These are phyloP conservation scores for Momotus momota DNA, from an alignment of 2,797 vertebrate genomes.

Conservation along the genomic window DNA sequence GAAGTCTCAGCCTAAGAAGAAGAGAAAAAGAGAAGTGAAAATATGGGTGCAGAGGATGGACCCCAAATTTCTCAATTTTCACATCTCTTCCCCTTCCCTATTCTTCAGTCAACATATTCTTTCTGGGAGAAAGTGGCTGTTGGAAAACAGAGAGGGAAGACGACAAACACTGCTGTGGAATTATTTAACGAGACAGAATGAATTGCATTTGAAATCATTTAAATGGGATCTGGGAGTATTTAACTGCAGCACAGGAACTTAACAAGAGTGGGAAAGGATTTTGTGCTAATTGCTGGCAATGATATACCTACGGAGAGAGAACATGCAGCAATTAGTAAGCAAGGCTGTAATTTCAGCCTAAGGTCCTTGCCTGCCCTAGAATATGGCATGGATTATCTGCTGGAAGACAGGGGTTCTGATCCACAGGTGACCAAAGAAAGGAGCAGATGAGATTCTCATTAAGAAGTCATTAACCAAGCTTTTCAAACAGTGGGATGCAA, in stretches of 20 bases:
- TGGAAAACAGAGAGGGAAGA: constrained; percentile 70
- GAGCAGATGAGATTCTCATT: constrained; percentile 1
- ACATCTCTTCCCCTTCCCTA: neutral
- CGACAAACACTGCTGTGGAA: constrained; percentile 76
- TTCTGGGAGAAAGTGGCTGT: constrained; percentile 68
- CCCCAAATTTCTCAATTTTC: neutral
- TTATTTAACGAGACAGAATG: constrained; percentile 85
- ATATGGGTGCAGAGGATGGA: neutral
- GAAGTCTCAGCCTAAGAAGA: constrained; percentile 52
- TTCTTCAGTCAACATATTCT: neutral
- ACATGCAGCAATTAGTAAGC: constrained; percentile 76
- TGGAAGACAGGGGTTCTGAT: neutral
- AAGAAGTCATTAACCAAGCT: neutral
- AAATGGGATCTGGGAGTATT: constrained; percentile 85
- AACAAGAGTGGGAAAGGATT: constrained; percentile 83
- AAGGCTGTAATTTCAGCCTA: constrained; percentile 74
- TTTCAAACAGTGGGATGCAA: neutral
- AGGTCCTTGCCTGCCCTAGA: constrained; percentile 46
- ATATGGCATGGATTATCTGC: constrained; percentile 23
- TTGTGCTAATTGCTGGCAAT: constrained; percentile 82
- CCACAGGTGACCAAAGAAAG: constrained; percentile 11
- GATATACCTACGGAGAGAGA: constrained; percentile 79
- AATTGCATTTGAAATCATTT: constrained; percentile 85
- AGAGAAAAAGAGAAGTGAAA: neutral
- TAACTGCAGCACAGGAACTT: constrained; percentile 82